Evolutionary conservation across 2,797 vertebrate genomes (phyloP).

Genomic region (Sebastiscus albofasciatus): DNA sequence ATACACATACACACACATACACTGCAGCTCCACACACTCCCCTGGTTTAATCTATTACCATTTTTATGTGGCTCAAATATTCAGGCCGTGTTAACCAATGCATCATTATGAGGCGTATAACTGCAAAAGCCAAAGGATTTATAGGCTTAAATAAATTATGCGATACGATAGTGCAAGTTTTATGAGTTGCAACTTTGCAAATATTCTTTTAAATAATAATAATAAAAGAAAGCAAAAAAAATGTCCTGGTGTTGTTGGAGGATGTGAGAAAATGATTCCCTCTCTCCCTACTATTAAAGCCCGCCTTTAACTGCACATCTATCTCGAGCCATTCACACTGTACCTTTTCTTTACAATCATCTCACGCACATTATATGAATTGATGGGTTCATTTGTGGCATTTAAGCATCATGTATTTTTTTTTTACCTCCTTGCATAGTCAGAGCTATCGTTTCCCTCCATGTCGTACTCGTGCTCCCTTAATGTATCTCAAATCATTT

Average conservation of each 20-base stretch:
- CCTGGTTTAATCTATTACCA: constrained; percentile 75
- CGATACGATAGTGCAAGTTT: constrained; percentile 70
- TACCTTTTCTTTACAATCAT: constrained; percentile 49
- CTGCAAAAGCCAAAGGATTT: constrained; percentile 75
- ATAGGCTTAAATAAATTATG: constrained; percentile 76
- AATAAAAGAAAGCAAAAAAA: constrained; percentile 53
- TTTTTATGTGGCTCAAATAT: constrained; percentile 79
- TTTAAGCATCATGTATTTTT: constrained; percentile 32
- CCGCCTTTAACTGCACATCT: constrained; percentile 31
- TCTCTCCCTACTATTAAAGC: constrained; percentile 20
- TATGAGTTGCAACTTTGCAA: constrained; percentile 76
- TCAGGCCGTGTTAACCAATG: constrained; percentile 76
- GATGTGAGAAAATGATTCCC: constrained; percentile 27
- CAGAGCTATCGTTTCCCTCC: constrained; percentile 26
- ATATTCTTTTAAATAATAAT: constrained; percentile 76
- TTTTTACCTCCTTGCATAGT: constrained; percentile 13
- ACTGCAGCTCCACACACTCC: constrained; percentile 43
- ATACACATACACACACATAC: constrained; percentile 22
- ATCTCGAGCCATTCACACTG: constrained; percentile 11
- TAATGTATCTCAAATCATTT: constrained; percentile 61
- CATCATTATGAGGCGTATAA: constrained; percentile 77
- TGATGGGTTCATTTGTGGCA: constrained; percentile 57
- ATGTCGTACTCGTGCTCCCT: constrained; percentile 39
- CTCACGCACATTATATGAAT: constrained; percentile 48
- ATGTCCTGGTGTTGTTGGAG: constrained; percentile 35